Evolutionary conservation across 2,113 vertebrate genomes (phyloP).

Genomic region (Gorsachius goisagi): DNA sequence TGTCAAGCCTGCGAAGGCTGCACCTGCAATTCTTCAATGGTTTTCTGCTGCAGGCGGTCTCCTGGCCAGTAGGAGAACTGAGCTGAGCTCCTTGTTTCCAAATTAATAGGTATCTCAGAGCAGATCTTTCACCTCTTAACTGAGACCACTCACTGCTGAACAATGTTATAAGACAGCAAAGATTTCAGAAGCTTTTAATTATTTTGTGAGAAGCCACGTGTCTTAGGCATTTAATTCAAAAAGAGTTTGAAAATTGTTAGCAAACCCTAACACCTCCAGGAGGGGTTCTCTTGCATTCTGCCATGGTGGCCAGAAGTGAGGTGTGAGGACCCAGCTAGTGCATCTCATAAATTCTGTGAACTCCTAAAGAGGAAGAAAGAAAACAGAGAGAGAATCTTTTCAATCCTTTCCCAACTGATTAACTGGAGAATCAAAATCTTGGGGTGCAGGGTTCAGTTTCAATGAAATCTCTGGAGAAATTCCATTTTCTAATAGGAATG

Average conservation of each 20-base stretch:
- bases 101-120: neutral
- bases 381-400: neutral
- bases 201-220: neutral
- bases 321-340: neutral
- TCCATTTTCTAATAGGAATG: neutral
- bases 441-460: neutral
- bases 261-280: neutral
- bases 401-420: neutral
- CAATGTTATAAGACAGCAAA: neutral
- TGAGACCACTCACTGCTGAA: neutral
- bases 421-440: neutral
- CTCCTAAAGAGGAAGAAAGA: neutral
- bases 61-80: neutral
- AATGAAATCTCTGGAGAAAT: neutral
- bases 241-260: neutral
- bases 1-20: conserved; percentile 47
- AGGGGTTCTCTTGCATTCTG: neutral
- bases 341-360: neutral
- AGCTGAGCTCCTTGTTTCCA: neutral
- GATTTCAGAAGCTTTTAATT: neutral
- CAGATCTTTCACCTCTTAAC: neutral
- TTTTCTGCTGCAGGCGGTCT: neutral
- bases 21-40: conserved; percentile 43
- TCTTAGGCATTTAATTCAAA: neutral
- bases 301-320: neutral